Evolutionary conservation across 2,797 vertebrate genomes (phyloP).

Genomic region (Notamacropus eugenii): DNA sequence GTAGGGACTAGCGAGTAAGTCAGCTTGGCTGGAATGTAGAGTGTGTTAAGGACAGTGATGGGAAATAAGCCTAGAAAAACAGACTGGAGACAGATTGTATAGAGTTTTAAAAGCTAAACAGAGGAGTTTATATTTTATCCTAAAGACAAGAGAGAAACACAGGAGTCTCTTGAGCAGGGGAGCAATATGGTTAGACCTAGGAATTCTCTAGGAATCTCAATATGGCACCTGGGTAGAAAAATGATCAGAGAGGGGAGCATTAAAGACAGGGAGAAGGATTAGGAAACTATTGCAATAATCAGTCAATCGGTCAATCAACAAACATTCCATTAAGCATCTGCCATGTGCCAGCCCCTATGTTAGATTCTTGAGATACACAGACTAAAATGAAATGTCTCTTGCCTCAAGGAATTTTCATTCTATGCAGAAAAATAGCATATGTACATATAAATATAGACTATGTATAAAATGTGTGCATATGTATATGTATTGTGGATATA

Average conservation of each 20-base stretch:
- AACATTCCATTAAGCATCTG: background rate
- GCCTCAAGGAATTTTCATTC: background rate
- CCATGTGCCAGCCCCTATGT: background rate
- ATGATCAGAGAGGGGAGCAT: background rate
- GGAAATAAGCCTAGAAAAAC: background rate
- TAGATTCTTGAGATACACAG: background rate
- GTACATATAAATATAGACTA: background rate
- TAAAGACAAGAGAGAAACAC: background rate
- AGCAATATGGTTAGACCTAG: background rate
- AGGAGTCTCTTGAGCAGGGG: background rate
- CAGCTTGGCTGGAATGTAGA: background rate
- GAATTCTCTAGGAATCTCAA: background rate
- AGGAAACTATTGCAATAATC: background rate
- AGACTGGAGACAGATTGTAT: background rate
- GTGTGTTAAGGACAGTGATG: background rate
- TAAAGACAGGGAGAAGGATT: background rate
- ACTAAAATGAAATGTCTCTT: background rate
- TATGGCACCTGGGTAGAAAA: background rate
- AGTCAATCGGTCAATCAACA: background rate
- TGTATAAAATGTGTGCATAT: background rate
- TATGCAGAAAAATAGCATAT: background rate
- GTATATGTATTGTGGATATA: no score
- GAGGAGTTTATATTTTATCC: background rate
- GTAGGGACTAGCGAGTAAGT: background rate
- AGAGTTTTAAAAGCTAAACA: background rate